Conservation (phyloP, 2,113 vertebrate species). For the Cololabis saira region DNA sequence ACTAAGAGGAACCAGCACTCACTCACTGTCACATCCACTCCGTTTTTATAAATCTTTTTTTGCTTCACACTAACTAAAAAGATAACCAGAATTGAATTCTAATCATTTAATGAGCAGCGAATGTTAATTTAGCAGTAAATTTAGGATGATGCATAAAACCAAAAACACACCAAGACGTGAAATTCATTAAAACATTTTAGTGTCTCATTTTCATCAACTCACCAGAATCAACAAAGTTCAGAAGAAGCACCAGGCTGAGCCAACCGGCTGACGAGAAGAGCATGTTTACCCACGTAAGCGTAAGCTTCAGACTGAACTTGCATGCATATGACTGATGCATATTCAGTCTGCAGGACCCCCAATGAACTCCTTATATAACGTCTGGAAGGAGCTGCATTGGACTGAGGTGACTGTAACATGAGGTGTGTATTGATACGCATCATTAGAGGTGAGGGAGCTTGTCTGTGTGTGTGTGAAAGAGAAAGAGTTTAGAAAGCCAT, state of each 20-base stretch:
- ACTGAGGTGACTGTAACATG: not conserved
- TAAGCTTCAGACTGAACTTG: not conserved
- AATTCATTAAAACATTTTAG: no score
- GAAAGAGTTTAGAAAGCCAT: slow-evolving; percentile 22
- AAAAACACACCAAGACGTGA: no score
- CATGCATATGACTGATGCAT: not conserved
- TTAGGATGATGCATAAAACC: no score
- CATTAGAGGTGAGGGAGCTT: not conserved
- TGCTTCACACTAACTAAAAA: no score
- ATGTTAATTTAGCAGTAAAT: not conserved
- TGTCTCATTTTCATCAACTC: slow-evolving; percentile 26
- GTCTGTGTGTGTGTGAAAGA: slow-evolving; percentile 1
- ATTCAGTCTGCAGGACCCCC: not conserved
- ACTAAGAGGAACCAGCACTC: no score
- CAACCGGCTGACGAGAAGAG: slow-evolving; percentile 15
- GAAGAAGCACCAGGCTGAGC: slow-evolving; percentile 46
- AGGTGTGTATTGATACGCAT: not conserved
- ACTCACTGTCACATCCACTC: no score
- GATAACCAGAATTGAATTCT: no score
- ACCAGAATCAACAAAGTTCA: slow-evolving; percentile 60
- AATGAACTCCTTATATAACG: slow-evolving; percentile 23
- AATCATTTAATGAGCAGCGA: no score
- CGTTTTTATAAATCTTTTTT: no score
- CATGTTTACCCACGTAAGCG: slow-evolving; percentile 37
- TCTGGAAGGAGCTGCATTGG: not conserved